phyloP scores from a whole-genome alignment of 2,888 invertebrate species.

The Pherbina coryleti region DNA sequence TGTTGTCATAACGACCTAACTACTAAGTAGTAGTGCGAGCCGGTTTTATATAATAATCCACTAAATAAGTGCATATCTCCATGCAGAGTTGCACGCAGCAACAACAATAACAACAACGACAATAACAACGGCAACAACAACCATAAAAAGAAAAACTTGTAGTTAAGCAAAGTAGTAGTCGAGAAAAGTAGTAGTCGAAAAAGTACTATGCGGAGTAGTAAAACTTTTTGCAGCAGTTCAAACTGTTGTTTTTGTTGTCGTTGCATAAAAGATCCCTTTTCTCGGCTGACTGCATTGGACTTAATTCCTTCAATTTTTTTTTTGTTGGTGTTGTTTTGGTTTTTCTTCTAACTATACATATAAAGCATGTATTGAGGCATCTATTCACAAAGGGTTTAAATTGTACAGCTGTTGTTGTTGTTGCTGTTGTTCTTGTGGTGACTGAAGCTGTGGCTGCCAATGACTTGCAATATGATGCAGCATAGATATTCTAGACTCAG shows the following conservation, averaged over 20 bases:
- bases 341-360: slow-evolving; percentile 5
- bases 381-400: neutral
- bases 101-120: neutral
- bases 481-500: neutral
- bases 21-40: neutral
- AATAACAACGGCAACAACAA: neutral
- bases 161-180: neutral
- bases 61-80: slow-evolving; percentile 4
- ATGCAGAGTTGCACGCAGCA: neutral
- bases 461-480: neutral
- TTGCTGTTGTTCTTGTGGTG: neutral
- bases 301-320: slow-evolving; percentile 6
- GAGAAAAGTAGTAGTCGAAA: neutral
- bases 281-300: neutral
- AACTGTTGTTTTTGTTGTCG: too few relatives aligned
- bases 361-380: slow-evolving; percentile 18
- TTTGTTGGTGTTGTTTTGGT: neutral
- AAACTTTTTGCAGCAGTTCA: neutral
- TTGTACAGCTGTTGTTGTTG: neutral
- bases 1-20: slow-evolving; percentile 12
- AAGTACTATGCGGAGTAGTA: neutral
- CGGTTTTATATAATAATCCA: slow-evolving; percentile 1
- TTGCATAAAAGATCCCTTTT: neutral
- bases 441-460: neutral
- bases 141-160: neutral